Base-by-base conservation (phyloP, 1,140 invertebrate genomes). In the Drosophila setifemur region DNA sequence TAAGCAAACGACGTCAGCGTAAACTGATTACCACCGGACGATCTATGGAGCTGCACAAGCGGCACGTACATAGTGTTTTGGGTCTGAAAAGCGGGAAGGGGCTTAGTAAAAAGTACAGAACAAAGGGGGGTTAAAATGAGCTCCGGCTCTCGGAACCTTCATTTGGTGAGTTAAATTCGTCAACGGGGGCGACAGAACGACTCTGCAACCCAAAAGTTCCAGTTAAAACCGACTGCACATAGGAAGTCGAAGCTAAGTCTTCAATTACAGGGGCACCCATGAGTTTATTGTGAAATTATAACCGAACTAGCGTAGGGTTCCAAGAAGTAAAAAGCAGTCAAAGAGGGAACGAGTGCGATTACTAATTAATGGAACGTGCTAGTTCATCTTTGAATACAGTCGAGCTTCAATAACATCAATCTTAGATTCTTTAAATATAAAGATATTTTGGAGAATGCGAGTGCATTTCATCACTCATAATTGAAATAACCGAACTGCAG, bases 11-110 rank as follows among this genome's bases (percentile, higher is more conserved):
- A 75, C 79, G 79, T 85, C 79, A 85, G 79, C 79, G 79, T 85
- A 85, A 86, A 85, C 79, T 85, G 79, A 85, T 85, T 85, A 81
- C 81, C 71, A 50, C 60, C 67, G 37, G 43, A 63, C 55, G 52
- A 79, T 75, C 74, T 75, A 78, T 61, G 63, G 69, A 45, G 73
- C 76, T 68, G 67, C 47, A 82, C 44, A 49, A 72, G 72, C 60
- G 61, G 57, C 74, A 85, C 74, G 74, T 85, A 85, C 79, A 63
- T 35, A 55, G 44, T 35, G 42, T 29, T 68, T 55, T 31, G 21
- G 49, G 40, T 21, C 28, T 19, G 18, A 26, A 58, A 45, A 50
- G 11, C 55, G 23, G 40, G 4, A 18, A 21, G 16, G 21, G 37
- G 52, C n/a, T n/a, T n/a, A 12, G 11, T 6, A 6, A 1, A 6